Evolutionary conservation across 2,113 vertebrate genomes (phyloP).

Genomic region (Barbus barbus): DNA sequence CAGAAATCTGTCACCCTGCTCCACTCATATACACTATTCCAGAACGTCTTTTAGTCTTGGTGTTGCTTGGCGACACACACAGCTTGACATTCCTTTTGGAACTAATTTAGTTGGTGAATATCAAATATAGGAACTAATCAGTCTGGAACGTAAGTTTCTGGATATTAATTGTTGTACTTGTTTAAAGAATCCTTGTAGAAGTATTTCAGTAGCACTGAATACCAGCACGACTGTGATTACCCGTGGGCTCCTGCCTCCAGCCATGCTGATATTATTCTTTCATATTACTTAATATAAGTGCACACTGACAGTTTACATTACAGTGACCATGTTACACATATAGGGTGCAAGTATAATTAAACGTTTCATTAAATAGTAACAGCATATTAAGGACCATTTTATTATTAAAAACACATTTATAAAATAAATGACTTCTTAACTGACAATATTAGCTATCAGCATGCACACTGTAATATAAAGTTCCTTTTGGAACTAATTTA

Average conservation of each 20-base stretch:
- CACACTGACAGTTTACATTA: background rate
- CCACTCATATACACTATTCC: background rate
- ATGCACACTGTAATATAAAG: background rate
- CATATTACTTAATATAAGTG: background rate
- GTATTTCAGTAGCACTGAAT: background rate
- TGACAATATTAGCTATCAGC: background rate
- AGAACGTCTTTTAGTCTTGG: background rate
- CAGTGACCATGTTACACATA: background rate
- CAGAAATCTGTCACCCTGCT: background rate
- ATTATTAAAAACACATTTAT: background rate
- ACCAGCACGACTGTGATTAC: background rate
- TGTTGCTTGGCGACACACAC: constrained; percentile 17
- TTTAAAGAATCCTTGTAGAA: background rate
- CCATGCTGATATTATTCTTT: background rate
- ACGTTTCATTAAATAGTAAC: background rate
- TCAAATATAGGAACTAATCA: background rate
- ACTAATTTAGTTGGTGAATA: background rate
- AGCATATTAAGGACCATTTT: background rate
- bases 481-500: background rate
- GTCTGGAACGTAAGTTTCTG: background rate
- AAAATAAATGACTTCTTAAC: background rate
- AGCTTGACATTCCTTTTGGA: constrained; percentile 9
- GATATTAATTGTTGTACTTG: background rate
- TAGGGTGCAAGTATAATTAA: background rate
- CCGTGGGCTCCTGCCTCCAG: background rate